Evolutionary conservation across 2,888 invertebrate genomes (phyloP).

Genomic region (Apoderus coryli): DNA sequence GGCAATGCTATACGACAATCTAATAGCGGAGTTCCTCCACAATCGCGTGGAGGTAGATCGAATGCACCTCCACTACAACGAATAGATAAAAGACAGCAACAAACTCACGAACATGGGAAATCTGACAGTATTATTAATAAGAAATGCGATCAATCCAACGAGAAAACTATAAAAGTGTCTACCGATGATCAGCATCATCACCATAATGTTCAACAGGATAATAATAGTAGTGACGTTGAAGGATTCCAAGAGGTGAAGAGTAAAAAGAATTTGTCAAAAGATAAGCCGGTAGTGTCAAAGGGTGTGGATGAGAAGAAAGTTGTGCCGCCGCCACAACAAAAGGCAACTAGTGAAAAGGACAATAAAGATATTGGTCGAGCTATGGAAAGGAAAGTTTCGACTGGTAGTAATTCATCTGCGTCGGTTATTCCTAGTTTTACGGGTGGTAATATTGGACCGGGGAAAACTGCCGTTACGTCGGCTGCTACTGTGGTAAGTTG

Average conservation of each 20-base stretch:
- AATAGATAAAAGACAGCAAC: conserved; percentile 1
- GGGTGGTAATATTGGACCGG: no score
- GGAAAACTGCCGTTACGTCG: no score
- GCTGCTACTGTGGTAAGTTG: no score
- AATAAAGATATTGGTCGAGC: conserved; percentile 13
- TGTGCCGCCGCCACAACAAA: conserved; percentile 18
- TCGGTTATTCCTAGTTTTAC: no score
- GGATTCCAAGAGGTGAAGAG: conserved; percentile 78
- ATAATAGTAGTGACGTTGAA: conserved; percentile 40
- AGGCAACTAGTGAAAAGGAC: conserved; percentile 23
- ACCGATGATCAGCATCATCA: conserved; percentile 19
- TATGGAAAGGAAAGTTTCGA: no score
- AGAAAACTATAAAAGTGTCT: conserved; percentile 31
- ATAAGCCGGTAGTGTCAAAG: no score
- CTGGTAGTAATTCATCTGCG: no score
- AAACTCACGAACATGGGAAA: conserved; percentile 1
- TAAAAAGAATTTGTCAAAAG: conserved; percentile 56
- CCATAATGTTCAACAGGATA: conserved; percentile 26
- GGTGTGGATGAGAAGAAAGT: conserved; percentile 25
- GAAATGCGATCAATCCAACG: conserved; percentile 32
- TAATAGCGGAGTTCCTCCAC: conserved; percentile 16
- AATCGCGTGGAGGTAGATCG: background rate
- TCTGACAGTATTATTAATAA: conserved; percentile 22
- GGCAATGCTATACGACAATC: conserved; percentile 19
- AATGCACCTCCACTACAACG: conserved; percentile 4